A percentile compares a stretch with the other conserved stretches of the same genome.
Conservation (phyloP, 2,888 invertebrate species). For the Hoplodrina ambigua region DNA sequence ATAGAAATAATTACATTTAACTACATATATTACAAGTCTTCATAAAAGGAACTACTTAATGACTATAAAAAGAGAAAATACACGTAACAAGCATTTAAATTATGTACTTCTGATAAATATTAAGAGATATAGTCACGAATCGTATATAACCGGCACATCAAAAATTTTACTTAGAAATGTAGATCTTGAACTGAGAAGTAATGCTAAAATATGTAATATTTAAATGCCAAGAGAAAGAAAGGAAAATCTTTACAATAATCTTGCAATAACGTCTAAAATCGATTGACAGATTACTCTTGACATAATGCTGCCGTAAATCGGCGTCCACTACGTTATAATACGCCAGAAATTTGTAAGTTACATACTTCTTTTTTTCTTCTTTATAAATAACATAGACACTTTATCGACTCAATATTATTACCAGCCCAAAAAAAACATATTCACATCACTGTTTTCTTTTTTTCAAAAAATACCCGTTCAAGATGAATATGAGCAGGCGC, state of each 20-base stretch:
- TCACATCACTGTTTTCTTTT: not conserved
- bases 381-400: not conserved
- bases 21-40: constrained; percentile 57
- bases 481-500: not conserved
- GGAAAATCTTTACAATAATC: not conserved
- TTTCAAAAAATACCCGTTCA: constrained; percentile 12
- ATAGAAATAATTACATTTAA: constrained; percentile 58
- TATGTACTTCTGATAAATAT: constrained; percentile 25
- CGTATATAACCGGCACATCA: no score
- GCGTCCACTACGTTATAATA: not conserved
- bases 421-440: not conserved
- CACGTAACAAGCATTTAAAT: constrained; percentile 17
- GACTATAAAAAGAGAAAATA: constrained; percentile 18
- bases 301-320: not conserved
- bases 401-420: constrained; percentile 20
- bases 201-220: constrained; percentile 9
- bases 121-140: constrained; percentile 3
- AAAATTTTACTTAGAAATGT: not conserved
- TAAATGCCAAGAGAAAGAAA: constrained; percentile 11
- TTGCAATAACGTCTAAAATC: not conserved
- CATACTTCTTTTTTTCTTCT: constrained; percentile 1
- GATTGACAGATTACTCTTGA: constrained; percentile 13
- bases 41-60: constrained; percentile 27
- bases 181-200: not conserved
- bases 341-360: constrained; percentile 19